Evolutionary conservation across 2,113 vertebrate genomes (phyloP), one percentile per base, ranked within the genome.

Genomic region (Amblyornis subalaris): DNA sequence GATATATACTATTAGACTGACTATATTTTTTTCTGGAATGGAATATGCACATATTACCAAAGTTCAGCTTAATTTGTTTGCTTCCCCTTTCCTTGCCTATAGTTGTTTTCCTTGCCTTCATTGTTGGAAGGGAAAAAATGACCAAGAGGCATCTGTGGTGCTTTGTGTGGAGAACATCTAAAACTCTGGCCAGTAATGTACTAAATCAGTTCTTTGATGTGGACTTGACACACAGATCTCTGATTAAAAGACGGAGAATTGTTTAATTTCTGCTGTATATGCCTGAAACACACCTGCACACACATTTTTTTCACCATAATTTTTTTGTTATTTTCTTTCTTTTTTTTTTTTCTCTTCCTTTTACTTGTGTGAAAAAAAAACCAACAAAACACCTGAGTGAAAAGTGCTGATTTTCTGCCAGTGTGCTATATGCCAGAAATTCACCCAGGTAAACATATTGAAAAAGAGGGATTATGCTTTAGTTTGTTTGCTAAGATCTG

Each of bases 261-360:
- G 19, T 50, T 92, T 48, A 51, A 44, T 33, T 84, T 86, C 53
- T 84, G 12, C n/a, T 88, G 2, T 18, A 74, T 58, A 16, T 76
- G 8, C 33, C 47, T 62, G 29, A 51, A 44, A 15, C 47, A 51
- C 2, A 0, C 9, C 3, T 5, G 1, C 3, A 33, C 3, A 3
- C 0, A 5, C 3, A 3, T 42, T 62, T 74, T 35, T 65, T 76
- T 10, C 7, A 10, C 9, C 5, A 1, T 45, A 1, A 35, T 66
- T 76, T 67, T 76, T 60, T 60, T 2, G 19, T 72, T 88, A 65
- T 45, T 18, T 55, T 6, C 42, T 42, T 42, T 42, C 14, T 10
- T 26, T 51, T 19, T 6, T 57, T 48, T 57, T n/a, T 3, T 55
- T 28, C 12, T 82, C 40, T 70, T 86, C 14, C 24, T 64, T 81